Evolutionary conservation across 2,797 vertebrate species (phyloP).

Genomic region (Carapus acus): DNA sequence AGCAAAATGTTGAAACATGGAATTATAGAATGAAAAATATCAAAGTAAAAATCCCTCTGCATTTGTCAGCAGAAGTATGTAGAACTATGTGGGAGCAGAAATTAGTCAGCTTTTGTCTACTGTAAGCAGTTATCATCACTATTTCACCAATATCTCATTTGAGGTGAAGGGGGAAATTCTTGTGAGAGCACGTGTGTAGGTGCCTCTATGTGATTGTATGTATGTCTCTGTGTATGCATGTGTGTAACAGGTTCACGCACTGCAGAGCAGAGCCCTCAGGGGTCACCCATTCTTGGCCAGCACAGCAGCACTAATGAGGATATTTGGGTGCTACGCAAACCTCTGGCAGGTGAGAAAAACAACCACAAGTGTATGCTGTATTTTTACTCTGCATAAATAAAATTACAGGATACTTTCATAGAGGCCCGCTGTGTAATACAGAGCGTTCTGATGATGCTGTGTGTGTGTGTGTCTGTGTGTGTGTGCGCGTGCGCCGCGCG

Average conservation of each 20-base stretch:
- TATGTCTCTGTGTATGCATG: conserved; percentile 21
- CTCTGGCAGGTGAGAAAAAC: conserved; percentile 84
- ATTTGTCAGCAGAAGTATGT: too few relatives aligned
- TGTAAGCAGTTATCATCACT: too few relatives aligned
- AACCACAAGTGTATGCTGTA: background rate
- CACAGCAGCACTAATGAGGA: conserved; percentile 80
- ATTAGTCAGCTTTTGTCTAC: too few relatives aligned
- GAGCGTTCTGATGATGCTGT: conserved; percentile 4
- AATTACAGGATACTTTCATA: background rate
- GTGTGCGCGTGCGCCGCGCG: conserved; percentile 13
- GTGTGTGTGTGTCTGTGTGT: conserved; percentile 3
- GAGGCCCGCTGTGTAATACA: background rate
- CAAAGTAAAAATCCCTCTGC: too few relatives aligned
- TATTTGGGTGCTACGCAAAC: conserved; percentile 96
- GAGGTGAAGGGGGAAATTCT: too few relatives aligned
- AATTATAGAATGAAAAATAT: too few relatives aligned
- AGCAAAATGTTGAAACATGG: too few relatives aligned
- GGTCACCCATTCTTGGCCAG: conserved; percentile 78
- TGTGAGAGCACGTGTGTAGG: too few relatives aligned
- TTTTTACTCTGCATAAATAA: background rate
- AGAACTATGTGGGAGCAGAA: too few relatives aligned
- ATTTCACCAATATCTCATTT: too few relatives aligned
- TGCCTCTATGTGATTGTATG: too few relatives aligned
- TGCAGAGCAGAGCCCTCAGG: conserved; percentile 81
- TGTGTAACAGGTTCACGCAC: conserved; percentile 79